These are phyloP conservation scores for Lottia gigantea DNA, from an alignment of 2,888 invertebrate genomes.

Conservation along the genomic window DNA sequence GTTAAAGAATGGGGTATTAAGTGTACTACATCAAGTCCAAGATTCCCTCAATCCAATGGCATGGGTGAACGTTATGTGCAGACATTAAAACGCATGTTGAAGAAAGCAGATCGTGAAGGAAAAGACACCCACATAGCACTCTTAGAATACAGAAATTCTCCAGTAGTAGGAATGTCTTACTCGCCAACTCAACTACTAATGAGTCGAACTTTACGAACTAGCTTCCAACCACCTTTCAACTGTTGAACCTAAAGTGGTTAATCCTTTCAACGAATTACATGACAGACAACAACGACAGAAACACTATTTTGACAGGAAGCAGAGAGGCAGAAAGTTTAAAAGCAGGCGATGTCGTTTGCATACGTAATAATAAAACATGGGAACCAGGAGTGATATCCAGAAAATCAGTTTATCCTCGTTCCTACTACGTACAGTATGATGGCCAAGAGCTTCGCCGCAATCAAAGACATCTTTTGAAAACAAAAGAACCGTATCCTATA, in stretches of 20 bases:
- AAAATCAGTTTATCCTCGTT: too few species aligned
- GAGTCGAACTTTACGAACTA: background rate
- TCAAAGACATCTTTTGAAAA: too few species aligned
- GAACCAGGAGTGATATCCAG: too few species aligned
- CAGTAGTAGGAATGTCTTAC: background rate
- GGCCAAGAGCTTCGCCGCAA: too few species aligned
- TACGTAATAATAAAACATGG: background rate
- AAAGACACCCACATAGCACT: constrained; percentile 21
- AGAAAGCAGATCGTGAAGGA: constrained; percentile 15
- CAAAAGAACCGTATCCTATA: too few species aligned
- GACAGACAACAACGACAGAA: background rate
- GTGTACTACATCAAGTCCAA: too few species aligned
- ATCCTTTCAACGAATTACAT: background rate
- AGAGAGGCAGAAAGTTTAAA: too few species aligned
- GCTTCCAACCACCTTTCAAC: background rate
- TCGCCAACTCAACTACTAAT: constrained; percentile 1
- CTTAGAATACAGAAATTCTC: constrained; percentile 13
- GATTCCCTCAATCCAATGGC: too few species aligned
- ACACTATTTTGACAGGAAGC: background rate
- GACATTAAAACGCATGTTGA: constrained; percentile 21
- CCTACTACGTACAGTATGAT: background rate
- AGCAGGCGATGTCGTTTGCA: too few species aligned
- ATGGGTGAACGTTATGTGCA: constrained; percentile 9
- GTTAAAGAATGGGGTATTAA: too few species aligned
- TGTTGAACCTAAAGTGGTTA: background rate